These are phyloP conservation scores for Limnephilus marmoratus DNA, from an alignment of 2,888 invertebrate genomes.

Conservation along the genomic window DNA sequence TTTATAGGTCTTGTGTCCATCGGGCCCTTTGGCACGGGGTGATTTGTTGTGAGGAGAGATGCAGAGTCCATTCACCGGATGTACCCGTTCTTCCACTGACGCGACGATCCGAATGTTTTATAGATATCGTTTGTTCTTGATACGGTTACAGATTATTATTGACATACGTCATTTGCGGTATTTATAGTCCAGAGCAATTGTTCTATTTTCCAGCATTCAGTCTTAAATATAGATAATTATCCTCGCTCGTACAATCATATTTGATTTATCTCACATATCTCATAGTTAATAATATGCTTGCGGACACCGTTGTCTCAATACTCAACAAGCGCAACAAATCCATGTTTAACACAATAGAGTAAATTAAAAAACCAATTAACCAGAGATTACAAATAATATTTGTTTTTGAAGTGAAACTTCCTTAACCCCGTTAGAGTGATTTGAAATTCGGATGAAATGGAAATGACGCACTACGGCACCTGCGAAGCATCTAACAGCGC, in stretches of 20 bases:
- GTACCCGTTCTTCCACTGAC: not conserved
- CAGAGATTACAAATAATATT: too few relatives aligned
- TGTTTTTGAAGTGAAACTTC: too few relatives aligned
- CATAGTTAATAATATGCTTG: not conserved
- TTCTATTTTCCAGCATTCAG: not conserved
- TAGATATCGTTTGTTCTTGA: not conserved
- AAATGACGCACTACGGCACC: too few relatives aligned
- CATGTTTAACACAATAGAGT: not conserved
- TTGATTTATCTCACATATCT: not conserved
- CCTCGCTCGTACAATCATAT: not conserved
- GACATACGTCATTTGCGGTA: not conserved
- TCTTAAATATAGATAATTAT: not conserved
- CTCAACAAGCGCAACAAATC: not conserved
- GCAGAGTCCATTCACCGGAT: conserved; percentile 11
- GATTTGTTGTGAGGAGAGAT: conserved; percentile 48
- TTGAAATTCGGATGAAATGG: too few relatives aligned
- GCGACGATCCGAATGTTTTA: not conserved
- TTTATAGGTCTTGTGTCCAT: conserved; percentile 26
- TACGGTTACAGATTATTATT: conserved; percentile 8
- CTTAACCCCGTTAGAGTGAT: too few relatives aligned
- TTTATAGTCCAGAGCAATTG: not conserved
- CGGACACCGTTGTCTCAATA: not conserved
- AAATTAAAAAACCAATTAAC: too few relatives aligned
- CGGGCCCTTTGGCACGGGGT: conserved; percentile 44
- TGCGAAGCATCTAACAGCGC: too few relatives aligned